Evolutionary conservation across 1,140 invertebrate species (phyloP).

Genomic region (Nebria ingens): DNA sequence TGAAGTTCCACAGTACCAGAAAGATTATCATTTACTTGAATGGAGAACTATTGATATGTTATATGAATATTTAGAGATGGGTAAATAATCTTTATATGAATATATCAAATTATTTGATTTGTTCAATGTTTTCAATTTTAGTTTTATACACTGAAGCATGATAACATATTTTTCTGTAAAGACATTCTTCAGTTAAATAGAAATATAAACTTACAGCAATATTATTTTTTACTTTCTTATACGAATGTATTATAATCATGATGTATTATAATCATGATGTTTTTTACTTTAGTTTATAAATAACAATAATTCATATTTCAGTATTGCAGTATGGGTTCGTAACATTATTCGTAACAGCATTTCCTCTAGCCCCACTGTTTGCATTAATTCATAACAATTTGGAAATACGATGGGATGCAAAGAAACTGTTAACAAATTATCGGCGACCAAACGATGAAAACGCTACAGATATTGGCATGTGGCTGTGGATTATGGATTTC

Average conservation of each 20-base stretch:
- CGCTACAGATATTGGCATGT: slow-evolving; percentile 64
- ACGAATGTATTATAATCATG: too few species aligned
- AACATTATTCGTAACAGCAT: slow-evolving; percentile 73
- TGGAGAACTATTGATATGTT: slow-evolving; percentile 58
- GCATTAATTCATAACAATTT: slow-evolving; percentile 72
- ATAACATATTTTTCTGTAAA: too few species aligned
- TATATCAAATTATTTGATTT: too few species aligned
- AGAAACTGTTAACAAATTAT: slow-evolving; percentile 61
- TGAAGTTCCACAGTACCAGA: slow-evolving; percentile 48
- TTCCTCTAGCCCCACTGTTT: slow-evolving; percentile 69
- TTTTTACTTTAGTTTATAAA: too few species aligned
- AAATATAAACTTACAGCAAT: too few species aligned
- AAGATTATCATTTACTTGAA: slow-evolving; percentile 57
- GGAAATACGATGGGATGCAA: slow-evolving; percentile 67
- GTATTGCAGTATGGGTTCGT: slow-evolving; percentile 78
- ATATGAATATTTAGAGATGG: slow-evolving; percentile 81
- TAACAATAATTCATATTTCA: too few species aligned
- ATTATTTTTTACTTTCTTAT: too few species aligned
- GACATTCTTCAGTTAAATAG: too few species aligned
- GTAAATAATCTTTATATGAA: slow-evolving; percentile 40
- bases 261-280: background rate
- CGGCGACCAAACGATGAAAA: slow-evolving; percentile 57
- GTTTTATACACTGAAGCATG: too few species aligned
- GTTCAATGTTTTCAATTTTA: too few species aligned
- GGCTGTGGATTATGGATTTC: slow-evolving; percentile 58